Percentiles rank a stretch among this genome's conserved stretches.
Conservation (phyloP, 2,888 invertebrate species). For the Morpho deidamia region DNA sequence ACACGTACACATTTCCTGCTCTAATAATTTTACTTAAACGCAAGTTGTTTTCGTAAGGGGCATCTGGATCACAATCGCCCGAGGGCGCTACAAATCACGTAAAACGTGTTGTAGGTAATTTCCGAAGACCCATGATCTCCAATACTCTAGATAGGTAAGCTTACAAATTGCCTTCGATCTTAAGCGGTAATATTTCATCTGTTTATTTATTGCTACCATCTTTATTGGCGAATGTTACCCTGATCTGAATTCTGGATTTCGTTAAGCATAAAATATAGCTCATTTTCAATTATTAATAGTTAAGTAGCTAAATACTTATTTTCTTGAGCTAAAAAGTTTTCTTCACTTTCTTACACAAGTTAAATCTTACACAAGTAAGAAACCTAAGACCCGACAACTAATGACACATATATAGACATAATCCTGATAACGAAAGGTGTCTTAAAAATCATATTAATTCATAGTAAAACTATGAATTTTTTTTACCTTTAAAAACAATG, state of each 20-base stretch:
- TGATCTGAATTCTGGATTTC: conserved; percentile 8
- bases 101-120: conserved; percentile 74
- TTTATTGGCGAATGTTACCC: conserved; percentile 29
- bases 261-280: conserved; percentile 6
- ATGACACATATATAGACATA: no score
- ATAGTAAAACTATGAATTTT: no score
- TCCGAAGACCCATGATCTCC: conserved; percentile 51
- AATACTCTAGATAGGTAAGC: conserved; percentile 60
- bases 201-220: conserved; percentile 55
- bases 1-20: conserved; percentile 4
- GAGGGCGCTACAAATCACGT: conserved; percentile 70
- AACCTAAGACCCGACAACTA: no score
- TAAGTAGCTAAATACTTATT: no score
- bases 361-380: no score
- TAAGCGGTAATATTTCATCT: conserved; percentile 67
- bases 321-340: background rate
- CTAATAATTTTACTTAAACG: conserved; percentile 58
- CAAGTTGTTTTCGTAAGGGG: conserved; percentile 57
- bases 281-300: conserved; percentile 1
- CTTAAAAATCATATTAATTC: no score
- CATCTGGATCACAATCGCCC: conserved; percentile 67
- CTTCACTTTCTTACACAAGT: no score
- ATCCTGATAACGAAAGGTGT: no score
- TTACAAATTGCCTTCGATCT: conserved; percentile 71
- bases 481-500: no score